Evolutionary conservation across 2,888 invertebrate genomes (phyloP).

Genomic region (Leptinotarsa peninsularis): DNA sequence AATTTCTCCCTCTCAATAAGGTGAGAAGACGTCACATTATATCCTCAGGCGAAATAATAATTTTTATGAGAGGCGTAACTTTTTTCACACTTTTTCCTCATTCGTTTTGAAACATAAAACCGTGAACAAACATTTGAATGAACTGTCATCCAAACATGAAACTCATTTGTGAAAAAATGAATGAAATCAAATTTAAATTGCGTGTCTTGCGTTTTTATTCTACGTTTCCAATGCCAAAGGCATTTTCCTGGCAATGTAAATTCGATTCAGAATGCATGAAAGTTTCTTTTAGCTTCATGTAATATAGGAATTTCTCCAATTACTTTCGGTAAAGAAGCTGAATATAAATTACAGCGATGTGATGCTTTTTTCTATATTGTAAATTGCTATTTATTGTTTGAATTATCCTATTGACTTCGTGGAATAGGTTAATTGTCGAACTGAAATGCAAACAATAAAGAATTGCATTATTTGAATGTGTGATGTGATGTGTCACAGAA

Average conservation of each 20-base stretch:
- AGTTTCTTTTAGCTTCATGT: conserved; percentile 10
- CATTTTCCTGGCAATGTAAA: neutral
- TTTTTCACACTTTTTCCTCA: too few species aligned
- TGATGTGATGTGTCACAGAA: too few species aligned
- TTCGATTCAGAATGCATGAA: neutral
- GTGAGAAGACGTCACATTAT: too few species aligned
- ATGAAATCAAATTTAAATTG: neutral
- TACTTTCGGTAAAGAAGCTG: conserved; percentile 31
- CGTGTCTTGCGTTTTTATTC: neutral
- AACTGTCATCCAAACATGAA: too few species aligned
- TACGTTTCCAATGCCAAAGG: neutral
- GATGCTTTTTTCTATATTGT: conserved; percentile 3
- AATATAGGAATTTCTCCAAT: conserved; percentile 34
- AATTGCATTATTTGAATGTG: too few species aligned
- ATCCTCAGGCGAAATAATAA: too few species aligned
- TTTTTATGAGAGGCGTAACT: too few species aligned
- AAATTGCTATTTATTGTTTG: neutral
- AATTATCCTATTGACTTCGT: neutral
- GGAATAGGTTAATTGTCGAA: neutral
- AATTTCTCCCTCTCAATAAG: too few species aligned
- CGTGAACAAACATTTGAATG: too few species aligned
- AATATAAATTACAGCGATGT: conserved; percentile 29
- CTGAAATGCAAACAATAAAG: too few species aligned
- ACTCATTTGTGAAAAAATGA: neutral
- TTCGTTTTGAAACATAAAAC: too few species aligned